These are phyloP conservation scores for Heteropelma amictum DNA, from an alignment of 2,888 invertebrate species.

Conservation along the genomic window DNA sequence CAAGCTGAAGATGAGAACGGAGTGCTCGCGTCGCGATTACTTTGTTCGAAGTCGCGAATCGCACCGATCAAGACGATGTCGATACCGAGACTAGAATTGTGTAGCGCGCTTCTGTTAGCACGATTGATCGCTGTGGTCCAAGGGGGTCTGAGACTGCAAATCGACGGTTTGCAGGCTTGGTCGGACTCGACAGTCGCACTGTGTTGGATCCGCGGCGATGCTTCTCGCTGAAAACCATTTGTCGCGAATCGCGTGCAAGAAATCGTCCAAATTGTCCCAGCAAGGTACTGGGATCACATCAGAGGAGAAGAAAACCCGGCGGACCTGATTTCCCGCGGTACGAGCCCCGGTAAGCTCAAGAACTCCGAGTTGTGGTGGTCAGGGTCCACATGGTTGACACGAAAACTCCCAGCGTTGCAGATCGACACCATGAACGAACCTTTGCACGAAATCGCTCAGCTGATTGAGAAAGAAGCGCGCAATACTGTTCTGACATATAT, in stretches of 20 bases:
- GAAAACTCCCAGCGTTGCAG: neutral
- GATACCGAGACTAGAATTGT: conserved; percentile 54
- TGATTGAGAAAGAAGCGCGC: neutral
- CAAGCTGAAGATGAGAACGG: neutral
- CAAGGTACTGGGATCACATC: conserved; percentile 55
- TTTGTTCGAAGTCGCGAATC: conserved; percentile 34
- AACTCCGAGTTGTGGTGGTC: conserved; percentile 57
- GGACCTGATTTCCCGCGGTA: conserved; percentile 58
- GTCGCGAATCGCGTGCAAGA: conserved; percentile 55
- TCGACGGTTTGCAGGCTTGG: conserved; percentile 36
- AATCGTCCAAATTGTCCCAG: conserved; percentile 46
- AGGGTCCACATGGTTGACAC: conserved; percentile 50
- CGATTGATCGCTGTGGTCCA: conserved; percentile 19
- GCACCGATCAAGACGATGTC: conserved; percentile 44
- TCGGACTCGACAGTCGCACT: conserved; percentile 58
- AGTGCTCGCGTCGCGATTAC: neutral
- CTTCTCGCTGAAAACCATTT: conserved; percentile 54
- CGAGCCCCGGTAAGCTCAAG: conserved; percentile 41
- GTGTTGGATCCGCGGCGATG: conserved; percentile 55
- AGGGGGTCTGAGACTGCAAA: neutral
- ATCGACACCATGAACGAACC: neutral
- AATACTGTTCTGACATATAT: neutral
- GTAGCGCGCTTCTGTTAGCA: conserved; percentile 46
- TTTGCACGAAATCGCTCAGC: neutral
- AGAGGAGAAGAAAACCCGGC: conserved; percentile 58